These are phyloP conservation scores for Pristionchus fissidentatus DNA, from an alignment of 2,888 invertebrate species.

Conservation along the genomic window DNA sequence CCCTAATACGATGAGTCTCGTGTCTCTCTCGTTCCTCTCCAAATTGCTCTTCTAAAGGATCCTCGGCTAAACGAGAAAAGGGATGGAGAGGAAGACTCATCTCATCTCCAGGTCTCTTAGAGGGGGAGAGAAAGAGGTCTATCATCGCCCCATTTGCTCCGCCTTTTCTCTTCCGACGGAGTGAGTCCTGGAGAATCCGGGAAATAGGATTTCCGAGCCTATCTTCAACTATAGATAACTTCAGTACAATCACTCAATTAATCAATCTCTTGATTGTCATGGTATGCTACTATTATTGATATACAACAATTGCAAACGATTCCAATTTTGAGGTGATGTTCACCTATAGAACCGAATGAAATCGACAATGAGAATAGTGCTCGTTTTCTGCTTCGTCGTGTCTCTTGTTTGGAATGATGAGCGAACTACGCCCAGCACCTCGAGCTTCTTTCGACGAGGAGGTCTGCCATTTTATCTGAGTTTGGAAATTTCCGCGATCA, in stretches of 20 bases:
- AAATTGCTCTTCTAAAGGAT: conserved; percentile 26
- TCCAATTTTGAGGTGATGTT: too few relatives aligned
- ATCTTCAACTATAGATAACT: too few relatives aligned
- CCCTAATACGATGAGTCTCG: conserved; percentile 19
- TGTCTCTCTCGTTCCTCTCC: conserved; percentile 27
- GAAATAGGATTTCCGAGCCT: too few relatives aligned
- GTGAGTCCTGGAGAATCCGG: too few relatives aligned
- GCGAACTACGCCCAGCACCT: background rate
- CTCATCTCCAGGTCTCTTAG: conserved; percentile 37
- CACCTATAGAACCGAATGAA: too few relatives aligned
- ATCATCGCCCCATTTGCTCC: conserved; percentile 33
- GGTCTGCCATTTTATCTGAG: too few relatives aligned
- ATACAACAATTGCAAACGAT: too few relatives aligned
- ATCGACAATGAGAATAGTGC: too few relatives aligned
- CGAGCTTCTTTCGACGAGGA: background rate
- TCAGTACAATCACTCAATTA: too few relatives aligned
- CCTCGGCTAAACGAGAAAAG: background rate
- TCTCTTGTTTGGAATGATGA: conserved; percentile 16
- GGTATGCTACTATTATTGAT: too few relatives aligned
- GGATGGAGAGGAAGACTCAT: conserved; percentile 30
- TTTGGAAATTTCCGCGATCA: background rate
- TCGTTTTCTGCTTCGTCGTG: background rate
- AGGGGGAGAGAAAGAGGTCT: background rate
- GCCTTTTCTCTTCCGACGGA: background rate
- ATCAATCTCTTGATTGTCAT: too few relatives aligned